Base-by-base conservation (phyloP, 2,113 vertebrate genomes). In the Merops nubicus region DNA sequence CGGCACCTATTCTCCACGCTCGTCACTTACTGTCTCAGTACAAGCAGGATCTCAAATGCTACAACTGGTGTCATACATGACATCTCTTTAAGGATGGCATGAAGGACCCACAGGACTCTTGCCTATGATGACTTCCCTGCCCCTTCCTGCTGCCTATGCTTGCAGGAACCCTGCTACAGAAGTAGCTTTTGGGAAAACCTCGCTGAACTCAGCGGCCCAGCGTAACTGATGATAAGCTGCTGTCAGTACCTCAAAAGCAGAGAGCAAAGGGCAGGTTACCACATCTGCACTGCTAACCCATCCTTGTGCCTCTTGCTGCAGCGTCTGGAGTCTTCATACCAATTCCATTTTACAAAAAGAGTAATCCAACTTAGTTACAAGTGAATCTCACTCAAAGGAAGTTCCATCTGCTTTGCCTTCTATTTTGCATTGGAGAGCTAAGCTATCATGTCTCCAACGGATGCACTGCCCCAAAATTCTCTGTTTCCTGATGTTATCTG, bases 211-310 rank as follows among this genome's bases (percentile, higher is more conserved):
- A 14, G 51, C 57, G 83, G 78, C 68, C 43, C 68, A 38, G 68
- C 3, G 4, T 20, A 92, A 86, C 53, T 45, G 69, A 91, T 13
- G 65, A 89, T 91, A 96, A 95, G 33, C 65, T 65, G 65, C 73
- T 78, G 57, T 47, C 40, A 93, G n/a, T 48, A 86, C 76, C 60
- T 91, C 73, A 82, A 94, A 96, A 96, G 59, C 53, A 75, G 48
- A 70, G 83, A 92, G 80, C 91, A 95, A 94, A 96, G 91, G 80
- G 88, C 76, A 95, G 57, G 53, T 94, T 96, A 96, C 91, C 86
- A 91, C 73, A 94, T 91, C 68, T 63, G 36, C 80, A 68, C 33
- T 33, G 67, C 76, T 87, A 76, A 75, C 17, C 22, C 29, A 23
- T 51, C 87, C 60, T 62, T 36, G 23, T 31, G 38, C 51, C 38